These are phyloP conservation scores for Triplophysa siluroides DNA, from an alignment of 2,113 vertebrate genomes.

Conservation along the genomic window DNA sequence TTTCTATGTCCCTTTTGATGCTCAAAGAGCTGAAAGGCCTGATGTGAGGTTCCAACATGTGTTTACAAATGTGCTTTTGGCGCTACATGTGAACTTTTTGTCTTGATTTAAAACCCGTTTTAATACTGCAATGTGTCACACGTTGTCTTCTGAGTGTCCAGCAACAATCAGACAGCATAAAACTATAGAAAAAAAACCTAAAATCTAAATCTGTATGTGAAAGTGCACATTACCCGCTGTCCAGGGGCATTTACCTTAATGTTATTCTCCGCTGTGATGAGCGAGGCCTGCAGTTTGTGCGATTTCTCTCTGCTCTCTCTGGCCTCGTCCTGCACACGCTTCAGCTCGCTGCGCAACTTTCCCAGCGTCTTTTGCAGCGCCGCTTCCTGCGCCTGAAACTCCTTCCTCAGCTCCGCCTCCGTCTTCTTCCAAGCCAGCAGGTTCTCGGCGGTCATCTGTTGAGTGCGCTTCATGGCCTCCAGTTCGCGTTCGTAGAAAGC, in stretches of 20 bases:
- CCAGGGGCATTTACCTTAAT: constrained; percentile 78
- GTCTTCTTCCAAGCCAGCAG: constrained; percentile 93
- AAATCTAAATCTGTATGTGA: too few species aligned
- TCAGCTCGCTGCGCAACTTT: constrained; percentile 83
- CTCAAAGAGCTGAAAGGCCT: not conserved
- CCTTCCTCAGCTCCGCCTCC: constrained; percentile 89
- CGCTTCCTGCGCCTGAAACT: constrained; percentile 94
- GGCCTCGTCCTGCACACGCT: constrained; percentile 90
- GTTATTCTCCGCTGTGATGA: constrained; percentile 79
- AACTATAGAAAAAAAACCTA: too few species aligned
- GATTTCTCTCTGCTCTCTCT: constrained; percentile 87
- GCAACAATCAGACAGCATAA: too few species aligned
- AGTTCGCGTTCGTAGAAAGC: constrained; percentile 94
- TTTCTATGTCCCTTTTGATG: not conserved
- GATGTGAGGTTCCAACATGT: not conserved
- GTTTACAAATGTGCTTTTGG: too few species aligned
- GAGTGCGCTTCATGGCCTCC: constrained; percentile 94
- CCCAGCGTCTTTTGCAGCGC: constrained; percentile 86
- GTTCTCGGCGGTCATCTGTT: constrained; percentile 94
- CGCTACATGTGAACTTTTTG: not conserved
- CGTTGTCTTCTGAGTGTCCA: too few species aligned
- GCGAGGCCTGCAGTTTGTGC: constrained; percentile 86
- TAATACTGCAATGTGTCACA: too few species aligned
- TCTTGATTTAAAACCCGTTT: too few species aligned
- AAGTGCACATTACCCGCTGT: not conserved